phyloP scores from a whole-genome alignment of 2,797 vertebrate species.

The Coregonus ussuriensis region DNA sequence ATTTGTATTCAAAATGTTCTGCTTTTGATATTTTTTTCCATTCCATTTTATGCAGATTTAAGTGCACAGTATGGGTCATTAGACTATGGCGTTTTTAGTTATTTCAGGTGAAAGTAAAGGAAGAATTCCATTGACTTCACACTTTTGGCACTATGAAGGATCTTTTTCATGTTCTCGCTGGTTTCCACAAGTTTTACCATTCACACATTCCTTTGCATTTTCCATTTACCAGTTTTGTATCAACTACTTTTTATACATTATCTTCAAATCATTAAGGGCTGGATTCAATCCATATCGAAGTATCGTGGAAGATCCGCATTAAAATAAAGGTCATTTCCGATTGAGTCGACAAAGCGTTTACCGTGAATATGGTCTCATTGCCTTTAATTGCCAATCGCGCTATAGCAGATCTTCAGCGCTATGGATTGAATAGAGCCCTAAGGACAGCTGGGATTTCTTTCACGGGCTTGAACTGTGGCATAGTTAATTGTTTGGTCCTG shows the following conservation, averaged over 20 bases:
- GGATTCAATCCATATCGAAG: too few relatives aligned
- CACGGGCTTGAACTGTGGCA: constrained; percentile 55
- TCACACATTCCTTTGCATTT: constrained; percentile 48
- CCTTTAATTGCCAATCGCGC: too few relatives aligned
- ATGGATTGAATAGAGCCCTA: too few relatives aligned
- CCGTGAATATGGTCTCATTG: too few relatives aligned
- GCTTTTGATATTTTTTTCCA: constrained; percentile 44
- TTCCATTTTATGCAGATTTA: constrained; percentile 13
- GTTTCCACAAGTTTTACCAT: constrained; percentile 60
- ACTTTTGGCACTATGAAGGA: constrained; percentile 39
- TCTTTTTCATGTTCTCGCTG: constrained; percentile 27
- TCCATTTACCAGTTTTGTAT: too few relatives aligned
- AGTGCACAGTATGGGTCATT: neutral
- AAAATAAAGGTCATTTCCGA: too few relatives aligned
- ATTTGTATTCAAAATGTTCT: constrained; percentile 23
- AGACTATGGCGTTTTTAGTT: constrained; percentile 9
- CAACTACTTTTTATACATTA: constrained; percentile 7
- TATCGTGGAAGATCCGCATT: too few relatives aligned
- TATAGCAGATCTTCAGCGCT: too few relatives aligned
- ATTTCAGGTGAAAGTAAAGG: constrained; percentile 40
- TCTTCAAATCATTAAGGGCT: too few relatives aligned
- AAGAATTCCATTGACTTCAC: constrained; percentile 26
- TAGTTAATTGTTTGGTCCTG: constrained; percentile 39
- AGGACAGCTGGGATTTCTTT: constrained; percentile 30
- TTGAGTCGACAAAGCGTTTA: too few relatives aligned